Percentiles rank a stretch among this genome's conserved stretches.
Conservation (phyloP, 2,113 vertebrate genomes). For the Geococcyx californianus region DNA sequence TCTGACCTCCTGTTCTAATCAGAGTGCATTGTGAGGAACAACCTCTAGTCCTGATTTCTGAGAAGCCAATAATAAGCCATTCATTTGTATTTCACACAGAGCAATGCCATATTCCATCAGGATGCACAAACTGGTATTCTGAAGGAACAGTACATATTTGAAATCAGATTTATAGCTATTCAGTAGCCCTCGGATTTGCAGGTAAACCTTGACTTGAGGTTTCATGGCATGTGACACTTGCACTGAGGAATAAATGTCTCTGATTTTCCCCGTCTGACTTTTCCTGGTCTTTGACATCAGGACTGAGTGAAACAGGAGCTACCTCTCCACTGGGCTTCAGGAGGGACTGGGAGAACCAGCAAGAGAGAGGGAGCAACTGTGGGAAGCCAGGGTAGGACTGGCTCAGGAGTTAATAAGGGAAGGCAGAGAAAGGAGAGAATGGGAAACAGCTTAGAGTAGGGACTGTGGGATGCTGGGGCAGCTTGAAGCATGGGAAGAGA, state of each 20-base stretch:
- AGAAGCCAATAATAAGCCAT: slow-evolving; percentile 19
- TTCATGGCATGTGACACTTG: neutral
- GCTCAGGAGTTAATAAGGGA: neutral
- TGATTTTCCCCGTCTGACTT: neutral
- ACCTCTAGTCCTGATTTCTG: slow-evolving; percentile 23
- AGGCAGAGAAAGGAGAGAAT: neutral
- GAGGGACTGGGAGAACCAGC: neutral
- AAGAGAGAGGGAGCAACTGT: neutral
- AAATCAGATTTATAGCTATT: neutral
- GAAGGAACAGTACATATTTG: neutral
- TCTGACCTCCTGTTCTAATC: slow-evolving; percentile 33
- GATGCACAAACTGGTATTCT: neutral
- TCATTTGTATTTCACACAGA: slow-evolving; percentile 23
- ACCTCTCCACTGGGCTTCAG: neutral
- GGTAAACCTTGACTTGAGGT: neutral
- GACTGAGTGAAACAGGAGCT: neutral
- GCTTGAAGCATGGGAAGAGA: neutral
- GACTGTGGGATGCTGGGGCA: neutral
- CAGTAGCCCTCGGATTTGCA: neutral
- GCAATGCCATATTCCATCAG: neutral
- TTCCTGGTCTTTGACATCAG: neutral
- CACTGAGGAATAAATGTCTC: neutral
- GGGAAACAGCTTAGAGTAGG: neutral
- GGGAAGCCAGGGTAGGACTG: neutral
- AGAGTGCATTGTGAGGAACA: slow-evolving; percentile 29